Evolutionary conservation across 2,888 invertebrate genomes (phyloP).

Genomic region (Slavum lentiscoides): DNA sequence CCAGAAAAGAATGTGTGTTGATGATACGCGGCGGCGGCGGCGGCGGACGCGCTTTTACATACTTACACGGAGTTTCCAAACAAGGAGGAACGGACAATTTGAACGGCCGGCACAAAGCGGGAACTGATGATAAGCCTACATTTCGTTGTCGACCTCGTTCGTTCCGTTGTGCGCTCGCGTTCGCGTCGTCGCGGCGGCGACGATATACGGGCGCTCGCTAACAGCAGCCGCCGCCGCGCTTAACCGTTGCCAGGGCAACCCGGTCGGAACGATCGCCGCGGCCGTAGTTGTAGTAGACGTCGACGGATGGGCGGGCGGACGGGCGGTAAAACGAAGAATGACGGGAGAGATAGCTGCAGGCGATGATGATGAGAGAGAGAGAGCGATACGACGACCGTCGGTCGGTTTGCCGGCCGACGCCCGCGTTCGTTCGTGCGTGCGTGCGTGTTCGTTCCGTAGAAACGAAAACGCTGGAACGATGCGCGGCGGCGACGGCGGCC

Average conservation of each 20-base stretch:
- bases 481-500: not conserved
- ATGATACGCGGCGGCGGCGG: constrained; percentile 10
- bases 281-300: too few relatives aligned
- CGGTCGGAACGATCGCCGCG: too few relatives aligned
- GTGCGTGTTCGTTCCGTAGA: not conserved
- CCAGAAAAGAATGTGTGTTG: constrained; percentile 51
- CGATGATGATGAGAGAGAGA: not conserved
- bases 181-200: constrained; percentile 45
- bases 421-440: not conserved
- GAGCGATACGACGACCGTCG: not conserved
- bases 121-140: constrained; percentile 58
- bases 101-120: constrained; percentile 55
- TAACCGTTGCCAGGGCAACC: too few relatives aligned
- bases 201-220: not conserved
- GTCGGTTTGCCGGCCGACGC: not conserved
- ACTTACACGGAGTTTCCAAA: constrained; percentile 54
- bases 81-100: constrained; percentile 56
- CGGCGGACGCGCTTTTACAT: constrained; percentile 46
- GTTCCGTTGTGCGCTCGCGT: constrained; percentile 59
- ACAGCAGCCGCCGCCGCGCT: not conserved
- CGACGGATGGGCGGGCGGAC: not conserved
- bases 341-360: not conserved
- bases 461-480: constrained; percentile 21
- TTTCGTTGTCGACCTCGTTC: constrained; percentile 64
- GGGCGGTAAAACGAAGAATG: not conserved